A percentile compares a stretch with the other conserved stretches of the same genome.
Evolutionary conservation across 2,797 vertebrate genomes (phyloP).

Genomic region (Heliangelus exortis): DNA sequence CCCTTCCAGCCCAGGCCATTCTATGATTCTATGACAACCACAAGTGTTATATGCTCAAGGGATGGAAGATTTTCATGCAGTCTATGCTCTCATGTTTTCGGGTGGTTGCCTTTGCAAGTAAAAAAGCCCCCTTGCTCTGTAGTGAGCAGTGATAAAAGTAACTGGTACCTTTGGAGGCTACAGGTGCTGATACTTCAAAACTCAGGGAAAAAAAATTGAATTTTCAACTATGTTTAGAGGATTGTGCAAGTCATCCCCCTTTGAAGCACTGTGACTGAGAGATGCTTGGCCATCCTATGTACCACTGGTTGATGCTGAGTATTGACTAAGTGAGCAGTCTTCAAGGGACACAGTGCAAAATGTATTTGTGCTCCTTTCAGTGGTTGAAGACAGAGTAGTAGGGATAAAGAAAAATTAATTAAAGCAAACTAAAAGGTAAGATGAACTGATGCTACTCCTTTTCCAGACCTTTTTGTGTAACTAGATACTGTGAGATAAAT

Average conservation of each 20-base stretch:
- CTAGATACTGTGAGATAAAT: neutral
- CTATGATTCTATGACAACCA: neutral
- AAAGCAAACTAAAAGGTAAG: neutral
- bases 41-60: fast-evolving
- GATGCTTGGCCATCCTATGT: no score
- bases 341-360: neutral
- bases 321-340: neutral
- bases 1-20: no score
- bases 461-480: neutral
- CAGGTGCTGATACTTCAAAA: neutral
- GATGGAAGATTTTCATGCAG: neutral
- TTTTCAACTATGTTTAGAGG: neutral
- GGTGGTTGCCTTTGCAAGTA: neutral
- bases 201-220: neutral
- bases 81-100: neutral
- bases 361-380: neutral
- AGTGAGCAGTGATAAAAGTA: neutral
- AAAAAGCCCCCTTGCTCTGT: fast-evolving
- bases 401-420: neutral
- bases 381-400: neutral
- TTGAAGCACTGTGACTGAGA: neutral
- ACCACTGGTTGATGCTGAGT: neutral
- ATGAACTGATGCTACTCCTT: neutral
- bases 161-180: neutral
- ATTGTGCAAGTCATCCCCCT: neutral